phyloP scores from a whole-genome alignment of 1,140 invertebrate genomes.

The Nomia melanderi region DNA sequence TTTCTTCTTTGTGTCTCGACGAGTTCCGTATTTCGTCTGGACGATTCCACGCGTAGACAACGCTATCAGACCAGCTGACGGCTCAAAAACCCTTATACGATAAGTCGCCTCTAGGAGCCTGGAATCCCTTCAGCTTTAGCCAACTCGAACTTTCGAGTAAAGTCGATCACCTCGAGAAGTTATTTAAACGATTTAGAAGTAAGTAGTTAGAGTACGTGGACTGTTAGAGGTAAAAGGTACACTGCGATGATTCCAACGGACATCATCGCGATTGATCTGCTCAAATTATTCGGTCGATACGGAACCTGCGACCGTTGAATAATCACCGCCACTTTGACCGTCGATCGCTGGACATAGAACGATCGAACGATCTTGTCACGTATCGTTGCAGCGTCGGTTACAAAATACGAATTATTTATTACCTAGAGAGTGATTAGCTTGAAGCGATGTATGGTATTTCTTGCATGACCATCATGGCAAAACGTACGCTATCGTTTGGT shows the following conservation, averaged over 20 bases:
- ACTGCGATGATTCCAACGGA: neutral
- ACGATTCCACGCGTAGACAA: neutral
- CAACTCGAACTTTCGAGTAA: neutral
- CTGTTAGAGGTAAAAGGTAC: conserved; percentile 18
- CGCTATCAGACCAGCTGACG: conserved; percentile 34
- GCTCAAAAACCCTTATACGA: neutral
- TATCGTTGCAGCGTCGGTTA: conserved; percentile 1
- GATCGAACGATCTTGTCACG: neutral
- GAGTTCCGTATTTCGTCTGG: neutral
- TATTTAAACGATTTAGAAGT: neutral
- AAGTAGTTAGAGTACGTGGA: neutral
- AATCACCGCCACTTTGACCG: neutral
- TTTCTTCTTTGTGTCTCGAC: neutral
- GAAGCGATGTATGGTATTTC: conserved; percentile 12
- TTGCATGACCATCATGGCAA: neutral
- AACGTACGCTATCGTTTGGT: conserved; percentile 28
- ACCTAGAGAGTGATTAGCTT: conserved; percentile 16
- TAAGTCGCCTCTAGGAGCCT: neutral
- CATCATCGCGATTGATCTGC: conserved; percentile 1
- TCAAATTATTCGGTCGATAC: neutral
- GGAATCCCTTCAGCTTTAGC: conserved; percentile 6
- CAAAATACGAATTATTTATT: conserved; percentile 11
- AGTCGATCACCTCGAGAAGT: neutral
- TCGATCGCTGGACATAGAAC: neutral
- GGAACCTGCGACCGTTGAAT: neutral